A percentile compares a stretch with the other conserved stretches of the same genome.
Conservation (phyloP, 2,888 invertebrate species). For the Periphyllus acericola region DNA sequence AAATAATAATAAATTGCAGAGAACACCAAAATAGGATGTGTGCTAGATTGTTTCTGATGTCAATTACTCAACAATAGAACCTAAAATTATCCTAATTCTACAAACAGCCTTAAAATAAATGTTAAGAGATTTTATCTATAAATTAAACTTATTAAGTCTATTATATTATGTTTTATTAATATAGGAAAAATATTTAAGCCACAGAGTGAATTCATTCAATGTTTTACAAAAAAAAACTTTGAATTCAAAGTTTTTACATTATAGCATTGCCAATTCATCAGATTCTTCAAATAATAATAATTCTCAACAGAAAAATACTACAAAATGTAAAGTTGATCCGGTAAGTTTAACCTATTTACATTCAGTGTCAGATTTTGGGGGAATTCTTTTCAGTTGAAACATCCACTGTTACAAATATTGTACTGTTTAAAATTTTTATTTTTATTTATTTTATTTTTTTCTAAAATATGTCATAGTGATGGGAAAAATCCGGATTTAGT, state of each 20-base stretch:
- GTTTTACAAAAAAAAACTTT: slow-evolving; percentile 79
- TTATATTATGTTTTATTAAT: slow-evolving; percentile 38
- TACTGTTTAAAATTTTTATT: too few relatives aligned
- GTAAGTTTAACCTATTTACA: slow-evolving; percentile 2
- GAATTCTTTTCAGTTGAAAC: background rate
- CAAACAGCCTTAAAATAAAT: too few relatives aligned
- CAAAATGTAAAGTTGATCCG: background rate
- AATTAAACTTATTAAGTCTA: background rate
- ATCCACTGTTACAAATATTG: background rate
- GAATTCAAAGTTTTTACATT: slow-evolving; percentile 88
- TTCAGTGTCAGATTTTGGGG: too few relatives aligned
- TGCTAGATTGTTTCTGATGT: too few relatives aligned
- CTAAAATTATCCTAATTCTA: too few relatives aligned
- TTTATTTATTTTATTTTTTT: background rate
- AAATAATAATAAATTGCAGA: too few relatives aligned
- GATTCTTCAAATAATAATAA: background rate
- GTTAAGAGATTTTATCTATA: too few relatives aligned
- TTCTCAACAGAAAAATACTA: background rate
- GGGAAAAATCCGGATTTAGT: too few relatives aligned
- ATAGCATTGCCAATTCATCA: slow-evolving; percentile 73
- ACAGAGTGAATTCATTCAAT: slow-evolving; percentile 75
- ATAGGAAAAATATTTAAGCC: slow-evolving; percentile 70
- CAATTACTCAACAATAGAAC: too few relatives aligned
- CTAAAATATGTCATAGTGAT: too few relatives aligned
- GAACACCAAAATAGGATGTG: too few relatives aligned